Conservation (phyloP, 2,113 vertebrate species). For the Nyctibius bracteatus region DNA sequence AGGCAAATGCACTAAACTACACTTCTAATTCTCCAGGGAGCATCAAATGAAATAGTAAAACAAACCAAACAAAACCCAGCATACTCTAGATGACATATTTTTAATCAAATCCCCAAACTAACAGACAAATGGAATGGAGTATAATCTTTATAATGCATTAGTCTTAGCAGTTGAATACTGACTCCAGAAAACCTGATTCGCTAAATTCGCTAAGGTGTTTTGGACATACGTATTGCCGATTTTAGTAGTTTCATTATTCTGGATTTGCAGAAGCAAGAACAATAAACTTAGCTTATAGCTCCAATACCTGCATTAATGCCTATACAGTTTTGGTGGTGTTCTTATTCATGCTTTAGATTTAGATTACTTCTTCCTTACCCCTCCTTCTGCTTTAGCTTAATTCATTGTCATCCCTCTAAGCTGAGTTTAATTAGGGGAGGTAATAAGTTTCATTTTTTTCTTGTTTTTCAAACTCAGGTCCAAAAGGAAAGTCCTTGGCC, state of each 20-base stretch:
- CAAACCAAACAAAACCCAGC: background rate
- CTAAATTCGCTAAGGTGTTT: background rate
- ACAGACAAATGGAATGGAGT: background rate
- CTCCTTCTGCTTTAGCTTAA: background rate
- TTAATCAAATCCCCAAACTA: background rate
- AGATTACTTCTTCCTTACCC: background rate
- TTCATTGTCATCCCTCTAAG: background rate
- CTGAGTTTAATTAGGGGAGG: background rate
- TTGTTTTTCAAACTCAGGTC: slow-evolving; percentile 77
- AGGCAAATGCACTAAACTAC: background rate
- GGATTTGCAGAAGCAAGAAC: slow-evolving; percentile 13
- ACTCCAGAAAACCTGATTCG: background rate
- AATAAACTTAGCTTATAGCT: background rate
- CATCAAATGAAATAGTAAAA: background rate
- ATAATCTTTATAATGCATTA: background rate
- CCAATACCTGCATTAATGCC: background rate
- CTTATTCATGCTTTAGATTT: background rate
- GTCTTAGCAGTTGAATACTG: background rate
- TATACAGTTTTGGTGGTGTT: slow-evolving; percentile 23
- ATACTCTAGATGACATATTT: background rate
- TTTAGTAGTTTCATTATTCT: background rate
- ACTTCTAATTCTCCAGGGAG: background rate
- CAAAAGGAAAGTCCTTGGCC: slow-evolving; percentile 95
- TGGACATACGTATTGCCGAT: background rate
- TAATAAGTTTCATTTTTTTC: background rate